phyloP scores from a whole-genome alignment of 1,140 invertebrate species.

The Frieseomelitta varia region DNA sequence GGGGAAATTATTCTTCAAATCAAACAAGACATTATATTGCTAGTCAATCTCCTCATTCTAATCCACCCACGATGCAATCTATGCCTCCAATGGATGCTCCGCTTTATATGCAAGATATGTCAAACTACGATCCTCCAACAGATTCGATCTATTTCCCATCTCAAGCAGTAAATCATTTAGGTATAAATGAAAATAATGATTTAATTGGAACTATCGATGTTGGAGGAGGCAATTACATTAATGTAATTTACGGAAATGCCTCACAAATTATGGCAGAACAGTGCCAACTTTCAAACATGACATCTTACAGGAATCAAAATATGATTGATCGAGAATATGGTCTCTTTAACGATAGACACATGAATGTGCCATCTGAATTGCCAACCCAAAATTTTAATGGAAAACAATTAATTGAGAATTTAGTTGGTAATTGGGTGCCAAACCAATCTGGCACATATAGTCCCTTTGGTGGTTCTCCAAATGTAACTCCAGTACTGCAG shows the following conservation, averaged over 20 bases:
- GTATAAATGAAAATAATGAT: constrained; percentile 79
- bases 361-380: constrained; percentile 65
- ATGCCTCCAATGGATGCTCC: constrained; percentile 73
- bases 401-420: constrained; percentile 86
- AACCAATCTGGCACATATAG: constrained; percentile 91
- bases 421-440: constrained; percentile 91
- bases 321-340: constrained; percentile 79
- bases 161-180: constrained; percentile 76
- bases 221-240: constrained; percentile 81
- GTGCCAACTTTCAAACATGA: constrained; percentile 71
- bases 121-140: constrained; percentile 66
- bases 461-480: constrained; percentile 86
- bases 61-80: constrained; percentile 69
- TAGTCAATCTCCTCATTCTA: constrained; percentile 61
- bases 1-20: constrained; percentile 74
- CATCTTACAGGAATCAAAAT: constrained; percentile 71
- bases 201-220: constrained; percentile 80
- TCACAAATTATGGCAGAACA: constrained; percentile 79
- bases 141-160: constrained; percentile 77
- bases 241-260: constrained; percentile 79
- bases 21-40: constrained; percentile 71
- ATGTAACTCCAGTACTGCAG: constrained; percentile 74
- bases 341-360: constrained; percentile 74
- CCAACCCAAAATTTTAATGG: constrained; percentile 74
- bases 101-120: constrained; percentile 74